These are phyloP conservation scores for Macrobrachium rosenbergii DNA, from an alignment of 1,140 invertebrate species.

Conservation along the genomic window DNA sequence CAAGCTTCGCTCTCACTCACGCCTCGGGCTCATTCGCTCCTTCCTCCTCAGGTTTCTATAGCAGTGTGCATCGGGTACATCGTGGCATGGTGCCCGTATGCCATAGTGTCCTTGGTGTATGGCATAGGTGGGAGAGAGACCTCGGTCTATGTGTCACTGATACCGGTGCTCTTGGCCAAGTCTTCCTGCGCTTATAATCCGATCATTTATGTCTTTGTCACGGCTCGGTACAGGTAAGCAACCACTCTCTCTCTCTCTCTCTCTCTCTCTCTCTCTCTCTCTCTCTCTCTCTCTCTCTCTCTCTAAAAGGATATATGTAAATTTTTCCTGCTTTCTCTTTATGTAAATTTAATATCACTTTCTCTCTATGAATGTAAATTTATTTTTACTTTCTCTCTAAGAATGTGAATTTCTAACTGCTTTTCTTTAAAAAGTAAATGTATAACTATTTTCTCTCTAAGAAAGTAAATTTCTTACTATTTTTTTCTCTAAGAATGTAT, in stretches of 20 bases:
- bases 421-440: too few species aligned
- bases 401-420: too few species aligned
- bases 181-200: conserved; percentile 72
- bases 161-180: conserved; percentile 72
- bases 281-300: conserved; percentile 4
- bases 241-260: background rate
- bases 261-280: background rate
- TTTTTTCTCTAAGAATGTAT: too few species aligned
- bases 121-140: conserved; percentile 40
- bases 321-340: background rate
- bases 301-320: too few species aligned
- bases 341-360: too few species aligned
- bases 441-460: too few species aligned
- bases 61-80: conserved; percentile 68
- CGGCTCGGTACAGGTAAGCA: conserved; percentile 58
- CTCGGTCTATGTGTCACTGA: conserved; percentile 66
- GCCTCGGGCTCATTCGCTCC: background rate
- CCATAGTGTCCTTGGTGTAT: conserved; percentile 68
- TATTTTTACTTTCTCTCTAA: too few species aligned
- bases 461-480: too few species aligned
- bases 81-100: conserved; percentile 71
- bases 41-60: conserved; percentile 52
- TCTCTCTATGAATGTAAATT: too few species aligned
- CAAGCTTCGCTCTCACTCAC: too few species aligned
- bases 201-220: conserved; percentile 70